Base-by-base conservation (phyloP, 1,140 invertebrate genomes). In the Orius laevigatus region DNA sequence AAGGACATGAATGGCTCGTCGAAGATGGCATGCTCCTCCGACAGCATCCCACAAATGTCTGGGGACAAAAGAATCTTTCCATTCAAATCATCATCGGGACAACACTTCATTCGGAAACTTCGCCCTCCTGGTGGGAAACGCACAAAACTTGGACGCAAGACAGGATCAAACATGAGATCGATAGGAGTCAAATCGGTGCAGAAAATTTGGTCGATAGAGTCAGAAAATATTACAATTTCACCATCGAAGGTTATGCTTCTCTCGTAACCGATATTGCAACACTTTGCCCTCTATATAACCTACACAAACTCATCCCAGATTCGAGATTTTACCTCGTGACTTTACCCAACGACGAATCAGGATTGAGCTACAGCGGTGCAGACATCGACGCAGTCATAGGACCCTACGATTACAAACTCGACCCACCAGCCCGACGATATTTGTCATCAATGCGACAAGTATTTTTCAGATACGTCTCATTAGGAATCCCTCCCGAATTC, bases 321-420 rank as follows among this genome's bases (percentile, higher is more conserved):
- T 72, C 79, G 35, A 75, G 78, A 9, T 75, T 84, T 63, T 87
- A 87, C 60, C 70, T 86, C 10, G 79, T 77, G 0, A 76, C 73
- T 2, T 75, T 25, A 25, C 25, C 25, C 25, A 25, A 25, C 25
- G 59, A 67, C 49, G 50, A 74, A 46, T 74, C 78, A 1, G 78
- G 43, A 3, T 32, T 45, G 15, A 18, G n/a, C 8, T 45, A 78
- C 47, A 70, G 71, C 1, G 74, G 77, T 55, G 70, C 72, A 6
- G 80, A 84, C 58, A 71, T 85, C 0, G 75, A 78, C 40, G 81
- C 82, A 1, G 87, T 89, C 53, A 66, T 88, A 3, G 83, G 83
- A 0, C 71, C 76, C 11, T 83, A 83, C 50, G 73, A 19, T n/a
- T 45, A 78, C 42, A 71, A 78, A 0, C 73, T 72, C 46, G 76